Conservation (phyloP, 2,888 invertebrate genomes). For the Eupsilia transversa region DNA sequence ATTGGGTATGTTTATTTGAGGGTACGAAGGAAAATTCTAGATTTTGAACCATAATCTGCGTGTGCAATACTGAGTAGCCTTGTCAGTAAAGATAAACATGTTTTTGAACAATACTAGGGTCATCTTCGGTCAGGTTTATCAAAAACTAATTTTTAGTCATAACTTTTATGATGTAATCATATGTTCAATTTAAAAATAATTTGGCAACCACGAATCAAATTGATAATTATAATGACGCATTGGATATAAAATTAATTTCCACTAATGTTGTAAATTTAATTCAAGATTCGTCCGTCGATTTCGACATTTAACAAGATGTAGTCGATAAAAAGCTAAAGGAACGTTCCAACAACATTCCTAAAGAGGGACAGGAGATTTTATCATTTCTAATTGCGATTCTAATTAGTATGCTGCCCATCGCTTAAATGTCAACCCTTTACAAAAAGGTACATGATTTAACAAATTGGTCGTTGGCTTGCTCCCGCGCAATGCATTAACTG, state of each 20-base stretch:
- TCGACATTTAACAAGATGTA: slow-evolving; percentile 51
- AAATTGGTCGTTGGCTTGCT: slow-evolving; percentile 65
- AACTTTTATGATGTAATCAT: slow-evolving; percentile 25
- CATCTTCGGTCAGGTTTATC: slow-evolving; percentile 52
- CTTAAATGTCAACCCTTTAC: slow-evolving; percentile 70
- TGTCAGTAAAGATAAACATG: slow-evolving; percentile 58
- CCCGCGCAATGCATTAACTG: slow-evolving; percentile 53
- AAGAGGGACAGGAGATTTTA: slow-evolving; percentile 69
- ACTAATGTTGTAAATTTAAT: slow-evolving; percentile 39
- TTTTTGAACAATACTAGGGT: slow-evolving; percentile 57
- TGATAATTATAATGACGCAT: slow-evolving; percentile 14
- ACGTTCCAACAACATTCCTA: slow-evolving; percentile 67
- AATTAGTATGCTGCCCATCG: slow-evolving; percentile 75
- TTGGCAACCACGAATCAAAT: slow-evolving; percentile 11
- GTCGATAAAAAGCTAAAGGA: slow-evolving; percentile 55
- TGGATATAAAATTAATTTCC: slow-evolving; percentile 30
- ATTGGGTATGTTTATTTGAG: slow-evolving; percentile 12
- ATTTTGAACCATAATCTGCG: slow-evolving; percentile 39
- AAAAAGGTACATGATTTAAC: slow-evolving; percentile 66
- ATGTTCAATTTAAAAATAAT: background rate
- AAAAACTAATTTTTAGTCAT: slow-evolving; percentile 32
- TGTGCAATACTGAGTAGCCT: slow-evolving; percentile 45
- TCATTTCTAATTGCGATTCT: slow-evolving; percentile 74
- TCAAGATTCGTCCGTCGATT: slow-evolving; percentile 46
- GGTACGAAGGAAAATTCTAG: slow-evolving; percentile 46